Base-by-base conservation (phyloP, 2,888 invertebrate species). In the Anarsia innoxiella region DNA sequence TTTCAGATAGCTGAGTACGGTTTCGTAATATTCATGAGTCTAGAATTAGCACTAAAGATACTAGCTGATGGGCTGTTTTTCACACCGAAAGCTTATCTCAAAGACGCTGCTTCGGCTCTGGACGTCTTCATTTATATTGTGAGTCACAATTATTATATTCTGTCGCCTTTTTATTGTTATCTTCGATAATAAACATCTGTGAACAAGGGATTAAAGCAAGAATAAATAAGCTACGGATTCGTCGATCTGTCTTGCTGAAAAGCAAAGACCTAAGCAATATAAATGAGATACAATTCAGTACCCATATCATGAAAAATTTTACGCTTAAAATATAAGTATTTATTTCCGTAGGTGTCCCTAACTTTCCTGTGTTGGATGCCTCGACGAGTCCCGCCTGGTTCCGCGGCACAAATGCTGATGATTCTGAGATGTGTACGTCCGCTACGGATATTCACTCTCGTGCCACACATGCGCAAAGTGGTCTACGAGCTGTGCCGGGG, bases 401-500 rank as follows among this genome's bases (percentile, higher is more conserved):
- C 97, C 3, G 90, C 92, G 0, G 96, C 97, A 4, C 99, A 99
- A 76, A 87, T 97, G 41, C 79, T 99, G 35, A 96, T 99, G 95
- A 96, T 99, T 46, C 86, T 99, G 49, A 91, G 99, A 37, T 99
- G 99, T 75, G 92, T 99, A 49, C 89, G 99, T 6, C 99, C 99
- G 2, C 84, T 99, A 41, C 83, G 99, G 37, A 99, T 99, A 55
- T 99, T 99, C 77, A 97, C 97, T 15, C 87, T 99, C 37, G 98
- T 99, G 16, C 99, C 99, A 34, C 99, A 99, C 73, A 99, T 99
- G 96, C 89, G 99, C 48, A 96, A 98, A 83, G 99, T 99, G 12
- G 99, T 99, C 37, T 98, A 97, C 72, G 99, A 99, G 67, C 87
- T 99, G 38, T 98, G 97, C 63, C 88, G 97, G 50, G 99, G 99